Percentiles rank a stretch among this genome's conserved stretches.
Conservation (phyloP, 2,888 invertebrate genomes). For the Cinara cedri region DNA sequence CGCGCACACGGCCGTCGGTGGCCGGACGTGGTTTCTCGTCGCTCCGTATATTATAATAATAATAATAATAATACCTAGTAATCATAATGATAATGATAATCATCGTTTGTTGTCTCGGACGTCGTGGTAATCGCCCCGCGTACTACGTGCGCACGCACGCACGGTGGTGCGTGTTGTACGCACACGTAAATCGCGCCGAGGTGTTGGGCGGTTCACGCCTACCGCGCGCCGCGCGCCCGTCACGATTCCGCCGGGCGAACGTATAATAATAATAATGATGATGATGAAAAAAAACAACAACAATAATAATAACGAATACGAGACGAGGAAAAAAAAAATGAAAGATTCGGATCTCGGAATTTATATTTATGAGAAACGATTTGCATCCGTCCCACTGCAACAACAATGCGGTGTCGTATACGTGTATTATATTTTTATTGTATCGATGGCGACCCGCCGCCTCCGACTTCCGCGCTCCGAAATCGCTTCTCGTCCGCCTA, state of each 20-base stretch:
- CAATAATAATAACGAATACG: too few relatives aligned
- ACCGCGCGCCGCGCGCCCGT: constrained; percentile 34
- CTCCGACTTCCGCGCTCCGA: constrained; percentile 35
- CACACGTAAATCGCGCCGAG: constrained; percentile 41
- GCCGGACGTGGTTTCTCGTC: constrained; percentile 47
- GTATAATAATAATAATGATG: constrained; percentile 18
- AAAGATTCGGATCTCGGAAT: constrained; percentile 47
- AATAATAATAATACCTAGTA: constrained; percentile 23
- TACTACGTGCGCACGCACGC: constrained; percentile 27
- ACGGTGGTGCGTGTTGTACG: not conserved
- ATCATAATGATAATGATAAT: constrained; percentile 14
- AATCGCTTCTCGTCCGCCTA: not conserved
- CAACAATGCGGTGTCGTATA: not conserved
- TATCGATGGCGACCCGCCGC: constrained; percentile 4
- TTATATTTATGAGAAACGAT: constrained; percentile 37
- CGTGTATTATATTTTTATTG: not conserved
- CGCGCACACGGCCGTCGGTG: constrained; percentile 12
- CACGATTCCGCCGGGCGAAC: constrained; percentile 52
- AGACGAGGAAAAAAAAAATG: constrained; percentile 5
- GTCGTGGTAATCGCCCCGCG: constrained; percentile 8
- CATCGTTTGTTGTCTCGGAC: not conserved
- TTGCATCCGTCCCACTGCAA: constrained; percentile 29
- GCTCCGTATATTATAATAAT: constrained; percentile 23
- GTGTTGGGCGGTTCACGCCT: constrained; percentile 55
- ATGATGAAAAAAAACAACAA: not conserved